Base-by-base conservation (phyloP, 2,797 vertebrate species). In the Mallotus villosus region DNA sequence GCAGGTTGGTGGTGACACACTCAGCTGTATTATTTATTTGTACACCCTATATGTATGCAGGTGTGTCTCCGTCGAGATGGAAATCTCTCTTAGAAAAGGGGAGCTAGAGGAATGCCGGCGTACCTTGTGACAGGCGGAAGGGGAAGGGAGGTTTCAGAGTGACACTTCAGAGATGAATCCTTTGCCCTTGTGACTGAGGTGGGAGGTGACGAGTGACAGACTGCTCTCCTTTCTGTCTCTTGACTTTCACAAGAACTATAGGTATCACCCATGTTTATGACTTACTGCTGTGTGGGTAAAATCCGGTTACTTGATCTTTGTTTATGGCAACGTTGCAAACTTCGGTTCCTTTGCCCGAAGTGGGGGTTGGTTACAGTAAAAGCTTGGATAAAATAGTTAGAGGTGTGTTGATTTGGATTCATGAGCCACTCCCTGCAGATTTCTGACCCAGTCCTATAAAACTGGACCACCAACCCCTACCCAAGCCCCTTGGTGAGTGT, bases 141-240 rank as follows among this genome's bases (percentile, higher is more conserved):
- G 34, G 63, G n/a, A 5, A 17, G 8, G n/a, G 32, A 4, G 17
- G 32, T 46, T 46, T 37, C 37, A n/a, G 21, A 63, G 32, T 27
- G 61, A 16, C 61, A 63, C 29, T 63, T 63, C 61, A 29, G 61
- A 63, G 61, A 63, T 6, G 61, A 63, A 63, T 14, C 11, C 14
- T 7, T 17, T 6, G 11, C 24, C 25, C 27, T 19, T 29, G 27
- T 63, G 61, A 63, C 61, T 17, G 27, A 19, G 61, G 14, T 3
- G 29, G 53, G 17, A 12, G 14, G 12, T 14, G 41, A 46, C 11
- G 41, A 46, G 9, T 46, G 41, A 46, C 41, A 46, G 41, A 46
- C 41, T 55, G 53, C 53, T 55, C 53, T 55, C 19, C 12, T 2
- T 8, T 46, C 55, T 58, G 9, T 58, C n/a, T 8, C 6, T 58